Base-by-base conservation (phyloP, 2,888 invertebrate species). In the Drosophila paramelanica region DNA sequence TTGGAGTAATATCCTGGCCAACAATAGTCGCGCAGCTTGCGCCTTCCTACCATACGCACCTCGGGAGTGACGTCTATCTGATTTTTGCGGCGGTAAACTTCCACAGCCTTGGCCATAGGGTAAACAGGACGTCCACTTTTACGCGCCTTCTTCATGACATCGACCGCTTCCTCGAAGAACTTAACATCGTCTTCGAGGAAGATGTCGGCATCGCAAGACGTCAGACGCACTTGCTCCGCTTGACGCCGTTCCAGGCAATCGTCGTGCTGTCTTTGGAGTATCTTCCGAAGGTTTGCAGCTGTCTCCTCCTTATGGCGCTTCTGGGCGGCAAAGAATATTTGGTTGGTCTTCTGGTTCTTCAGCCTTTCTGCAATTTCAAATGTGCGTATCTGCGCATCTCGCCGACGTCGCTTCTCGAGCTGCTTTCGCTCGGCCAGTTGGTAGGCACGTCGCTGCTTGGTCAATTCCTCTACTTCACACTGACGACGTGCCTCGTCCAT, bases 161-260 rank as follows among this genome's bases (percentile, higher is more conserved):
- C 73, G 3, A 86, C 81, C 0, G 91, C 92, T 68, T 90, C 88
- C 3, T 83, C 71, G 60, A 90, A 90, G 76, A 92, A 92, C 66
- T 73, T 79, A n/a, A 88, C 82, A 60, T 92, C 91, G 5, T 91
- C 90, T 1, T 78, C 65, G 0, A 89, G 74, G 14, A 73, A 59
- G 0, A 62, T 60, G 31, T 82, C 66, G 0, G 57, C 72, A 1
- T 57, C 42, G 25, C 82, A 84, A 2, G 65, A 65, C 4, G 64
- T 10, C 11, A 73, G 46, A 2, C 59, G 62, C 50, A 79, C 45
- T 3, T 55, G 39, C 36, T 84, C 79, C 1, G 23, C 38, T 1
- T 58, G 46, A 0, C 68, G 69, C 13, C 33, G 51, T 36, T 64
- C 41, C 1, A 67, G 45, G 20, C 3, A 2, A 47, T 52, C 0